These are phyloP conservation scores for Phalacrocorax pelagicus DNA, from an alignment of 2,113 vertebrate genomes.

Conservation along the genomic window DNA sequence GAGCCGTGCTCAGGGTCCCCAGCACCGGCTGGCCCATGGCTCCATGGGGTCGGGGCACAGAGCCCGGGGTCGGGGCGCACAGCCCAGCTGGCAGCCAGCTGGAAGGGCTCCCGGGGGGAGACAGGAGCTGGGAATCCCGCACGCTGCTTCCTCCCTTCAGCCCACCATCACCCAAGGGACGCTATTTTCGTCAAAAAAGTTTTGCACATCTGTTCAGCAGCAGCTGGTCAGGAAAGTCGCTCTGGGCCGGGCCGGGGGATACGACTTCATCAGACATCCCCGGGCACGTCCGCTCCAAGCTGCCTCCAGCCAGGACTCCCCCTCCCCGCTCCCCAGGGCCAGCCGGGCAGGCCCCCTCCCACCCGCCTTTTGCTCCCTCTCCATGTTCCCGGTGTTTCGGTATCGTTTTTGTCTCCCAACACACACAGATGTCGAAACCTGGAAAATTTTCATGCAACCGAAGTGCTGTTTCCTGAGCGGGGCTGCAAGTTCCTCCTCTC, in stretches of 20 bases:
- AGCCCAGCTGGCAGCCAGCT: neutral
- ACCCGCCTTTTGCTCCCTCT: neutral
- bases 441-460: neutral
- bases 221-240: slow-evolving; percentile 28
- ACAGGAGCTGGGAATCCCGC: neutral
- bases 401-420: neutral
- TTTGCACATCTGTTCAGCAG: slow-evolving; percentile 47
- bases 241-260: neutral
- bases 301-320: neutral
- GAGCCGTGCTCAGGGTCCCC: neutral
- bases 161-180: neutral
- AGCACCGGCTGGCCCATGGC: rapidly evolving
- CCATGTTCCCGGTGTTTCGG: neutral
- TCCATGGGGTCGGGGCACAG: rapidly evolving
- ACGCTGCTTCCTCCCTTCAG: neutral
- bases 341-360: neutral
- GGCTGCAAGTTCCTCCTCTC: neutral
- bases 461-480: neutral
- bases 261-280: neutral
- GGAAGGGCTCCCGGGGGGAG: neutral
- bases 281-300: neutral
- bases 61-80: neutral
- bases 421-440: slow-evolving; percentile 9
- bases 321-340: neutral
- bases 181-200: neutral